Evolutionary conservation across 2,797 vertebrate species (phyloP).

Genomic region (Anisognathus igniventris): DNA sequence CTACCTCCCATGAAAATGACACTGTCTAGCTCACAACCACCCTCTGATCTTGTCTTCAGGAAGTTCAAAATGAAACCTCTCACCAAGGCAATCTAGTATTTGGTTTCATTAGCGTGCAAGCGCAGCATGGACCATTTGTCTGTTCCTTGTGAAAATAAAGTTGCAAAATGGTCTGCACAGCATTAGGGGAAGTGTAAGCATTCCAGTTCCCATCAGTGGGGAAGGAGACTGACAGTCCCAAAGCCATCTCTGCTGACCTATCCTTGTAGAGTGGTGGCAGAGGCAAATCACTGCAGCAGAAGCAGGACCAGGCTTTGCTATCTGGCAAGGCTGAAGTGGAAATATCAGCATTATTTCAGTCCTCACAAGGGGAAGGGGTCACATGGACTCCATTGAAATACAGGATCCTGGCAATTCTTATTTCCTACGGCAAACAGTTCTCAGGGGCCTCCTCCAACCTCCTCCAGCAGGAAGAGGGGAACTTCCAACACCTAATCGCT

Average conservation of each 20-base stretch:
- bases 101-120: background rate
- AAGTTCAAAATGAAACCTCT: background rate
- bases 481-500: constrained; percentile 28
- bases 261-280: rapidly evolving
- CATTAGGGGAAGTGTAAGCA: rapidly evolving
- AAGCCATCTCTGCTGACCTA: background rate
- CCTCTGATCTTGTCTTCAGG: background rate
- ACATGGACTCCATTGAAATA: background rate
- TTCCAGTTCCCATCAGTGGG: background rate
- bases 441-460: constrained; percentile 23
- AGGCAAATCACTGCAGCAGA: rapidly evolving
- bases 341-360: background rate
- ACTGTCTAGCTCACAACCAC: background rate
- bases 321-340: background rate
- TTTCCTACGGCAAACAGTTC: constrained; percentile 10
- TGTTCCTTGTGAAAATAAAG: background rate
- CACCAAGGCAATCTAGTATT: background rate
- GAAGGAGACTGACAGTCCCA: background rate
- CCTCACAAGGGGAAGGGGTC: background rate
- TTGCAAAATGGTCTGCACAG: background rate
- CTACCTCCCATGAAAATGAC: background rate
- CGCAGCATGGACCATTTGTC: background rate
- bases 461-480: constrained; percentile 36
- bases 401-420: background rate
- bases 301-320: background rate